Conservation (phyloP, 2,113 vertebrate genomes). For the Sciurus niger region DNA sequence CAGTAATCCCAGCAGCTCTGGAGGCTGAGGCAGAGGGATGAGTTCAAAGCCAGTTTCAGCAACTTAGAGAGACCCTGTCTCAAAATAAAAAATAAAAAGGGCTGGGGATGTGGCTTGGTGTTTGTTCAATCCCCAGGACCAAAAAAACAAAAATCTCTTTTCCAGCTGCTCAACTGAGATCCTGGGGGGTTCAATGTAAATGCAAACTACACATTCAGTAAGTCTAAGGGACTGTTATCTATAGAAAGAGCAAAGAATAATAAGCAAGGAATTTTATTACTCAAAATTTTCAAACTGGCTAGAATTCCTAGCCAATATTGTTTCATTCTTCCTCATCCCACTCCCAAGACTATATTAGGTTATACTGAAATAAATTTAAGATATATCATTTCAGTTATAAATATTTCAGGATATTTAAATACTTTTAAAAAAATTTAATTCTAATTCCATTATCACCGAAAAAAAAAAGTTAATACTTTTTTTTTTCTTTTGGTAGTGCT, state of each 20-base stretch:
- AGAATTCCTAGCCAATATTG: neutral
- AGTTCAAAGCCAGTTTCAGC: no score
- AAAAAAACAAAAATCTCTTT: neutral
- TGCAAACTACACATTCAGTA: neutral
- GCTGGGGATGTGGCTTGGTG: no score
- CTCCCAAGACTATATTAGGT: neutral
- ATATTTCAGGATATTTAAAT: constrained; percentile 29
- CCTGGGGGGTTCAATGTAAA: neutral
- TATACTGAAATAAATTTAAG: constrained; percentile 15
- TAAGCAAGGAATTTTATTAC: neutral
- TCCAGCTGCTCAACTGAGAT: neutral
- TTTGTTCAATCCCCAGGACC: no score
- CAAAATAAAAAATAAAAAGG: no score
- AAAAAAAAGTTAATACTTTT: neutral
- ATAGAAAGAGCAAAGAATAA: neutral
- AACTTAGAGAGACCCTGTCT: no score
- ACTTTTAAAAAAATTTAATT: neutral
- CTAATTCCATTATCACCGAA: constrained; percentile 4
- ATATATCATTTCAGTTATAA: neutral
- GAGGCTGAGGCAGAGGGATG: no score
- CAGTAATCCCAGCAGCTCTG: no score
- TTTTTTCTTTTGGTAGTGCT: neutral
- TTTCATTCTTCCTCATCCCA: neutral
- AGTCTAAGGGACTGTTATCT: neutral
- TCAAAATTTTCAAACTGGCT: neutral